Conservation (phyloP, 2,797 vertebrate species). For the Carcharodon carcharias region DNA sequence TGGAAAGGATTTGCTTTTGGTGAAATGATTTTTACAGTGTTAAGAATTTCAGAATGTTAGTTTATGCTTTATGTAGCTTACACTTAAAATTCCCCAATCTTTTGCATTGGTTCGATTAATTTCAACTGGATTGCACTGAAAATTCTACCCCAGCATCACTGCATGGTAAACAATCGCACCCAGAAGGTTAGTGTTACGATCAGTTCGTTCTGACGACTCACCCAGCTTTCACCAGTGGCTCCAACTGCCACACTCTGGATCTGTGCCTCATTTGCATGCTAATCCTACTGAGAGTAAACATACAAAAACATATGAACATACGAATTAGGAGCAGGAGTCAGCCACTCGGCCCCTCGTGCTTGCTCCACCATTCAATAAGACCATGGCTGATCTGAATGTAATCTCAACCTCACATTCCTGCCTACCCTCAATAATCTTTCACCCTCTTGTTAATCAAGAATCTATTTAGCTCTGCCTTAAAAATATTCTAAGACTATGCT, state of each 20-base stretch:
- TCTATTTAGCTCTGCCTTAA: too few relatives aligned
- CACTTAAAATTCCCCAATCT: background rate
- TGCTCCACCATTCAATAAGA: too few relatives aligned
- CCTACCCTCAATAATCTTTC: too few relatives aligned
- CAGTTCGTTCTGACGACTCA: background rate
- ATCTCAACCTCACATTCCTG: too few relatives aligned
- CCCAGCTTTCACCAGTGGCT: background rate
- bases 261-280: background rate
- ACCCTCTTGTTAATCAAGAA: too few relatives aligned
- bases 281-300: background rate
- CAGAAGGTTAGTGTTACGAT: background rate
- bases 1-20: background rate
- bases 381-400: too few relatives aligned
- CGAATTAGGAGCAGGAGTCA: too few relatives aligned
- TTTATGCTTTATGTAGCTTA: background rate
- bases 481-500: too few relatives aligned
- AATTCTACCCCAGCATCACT: background rate
- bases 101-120: background rate
- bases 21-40: background rate
- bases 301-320: too few relatives aligned
- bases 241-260: background rate
- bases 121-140: background rate
- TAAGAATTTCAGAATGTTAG: background rate
- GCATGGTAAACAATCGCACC: background rate
- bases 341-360: too few relatives aligned